These are phyloP conservation scores for Neodontobutis hainanensis DNA, from an alignment of 2,113 vertebrate species.

Conservation along the genomic window DNA sequence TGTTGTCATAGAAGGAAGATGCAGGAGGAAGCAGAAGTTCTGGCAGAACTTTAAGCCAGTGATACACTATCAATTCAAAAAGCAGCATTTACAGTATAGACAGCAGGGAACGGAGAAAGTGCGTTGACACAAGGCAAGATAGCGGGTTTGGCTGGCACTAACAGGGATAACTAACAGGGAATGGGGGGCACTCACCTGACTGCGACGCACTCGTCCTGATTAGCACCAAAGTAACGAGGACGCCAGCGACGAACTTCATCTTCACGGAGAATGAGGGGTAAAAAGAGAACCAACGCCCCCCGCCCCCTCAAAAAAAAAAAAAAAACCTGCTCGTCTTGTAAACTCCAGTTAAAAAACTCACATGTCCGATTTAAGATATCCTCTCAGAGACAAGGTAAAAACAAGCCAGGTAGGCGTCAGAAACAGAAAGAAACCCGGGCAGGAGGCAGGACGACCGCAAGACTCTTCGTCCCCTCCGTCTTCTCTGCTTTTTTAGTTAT, in stretches of 20 bases:
- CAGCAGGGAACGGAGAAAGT: no score
- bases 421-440: no score
- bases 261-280: constrained; percentile 18
- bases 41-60: background rate
- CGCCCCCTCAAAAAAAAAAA: background rate
- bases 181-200: constrained; percentile 72
- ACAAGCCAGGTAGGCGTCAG: no score
- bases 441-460: background rate
- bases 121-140: no score
- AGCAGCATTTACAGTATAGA: background rate
- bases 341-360: constrained; percentile 70
- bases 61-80: background rate
- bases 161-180: no score
- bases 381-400: constrained; percentile 12
- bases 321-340: constrained; percentile 44
- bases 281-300: background rate
- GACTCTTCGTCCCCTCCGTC: constrained; percentile 18
- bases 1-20: background rate
- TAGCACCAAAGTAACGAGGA: constrained; percentile 67
- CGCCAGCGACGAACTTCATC: constrained; percentile 74
- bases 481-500: background rate
- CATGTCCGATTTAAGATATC: constrained; percentile 75
- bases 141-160: no score
- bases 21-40: background rate
- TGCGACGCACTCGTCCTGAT: constrained; percentile 67